Evolutionary conservation across 1,140 invertebrate species (phyloP), one percentile per base, ranked within the genome.

Genomic region (Eriosoma lanigerum): DNA sequence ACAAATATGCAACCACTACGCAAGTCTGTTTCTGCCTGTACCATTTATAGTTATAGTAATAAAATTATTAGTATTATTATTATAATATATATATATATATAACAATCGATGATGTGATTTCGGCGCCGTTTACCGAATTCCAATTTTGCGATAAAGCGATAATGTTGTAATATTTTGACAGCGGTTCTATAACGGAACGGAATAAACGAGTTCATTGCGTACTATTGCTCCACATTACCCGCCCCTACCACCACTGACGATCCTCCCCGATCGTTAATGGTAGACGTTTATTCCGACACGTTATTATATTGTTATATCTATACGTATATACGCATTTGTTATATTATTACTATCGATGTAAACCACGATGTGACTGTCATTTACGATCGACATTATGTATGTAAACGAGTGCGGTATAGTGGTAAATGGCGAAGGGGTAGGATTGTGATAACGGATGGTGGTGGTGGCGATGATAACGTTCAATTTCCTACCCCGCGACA

Each of bases 61-160:
- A 38, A 38, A 3, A 38, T 38, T 38, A 38, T 38, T 38, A 38
- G 3, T 38, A 38, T 38, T 38, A 38, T 38, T 38, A 38, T 38
- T 38, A 38, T 38, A 4, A 4, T 38, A 38, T 38, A 38, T 4
- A 8, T 38, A 38, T 38, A 4, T 4, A 4, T 38, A 38, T 64
- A 29, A 44, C 62, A 29, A 29, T 58, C 60, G 62, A 38, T 10
- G 29, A 26, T 9, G 62, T n/a, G 29, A 64, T 64, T 38, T 64
- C 29, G 62, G 8, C 32, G 32, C 32, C 62, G 32, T 64, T 64
- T 38, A n/a, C 62, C 62, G 19, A 64, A n/a, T 64, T 32, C 32
- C n/a, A 64, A 64, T 64, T 19, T 29, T n/a, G 62, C 62, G 62
- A 64, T 64, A 64, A 64, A 64, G 38, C 62, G 62, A 38, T 38